Evolutionary conservation across 2,797 vertebrate species (phyloP), one percentile per base, ranked within the genome.

Genomic region (Philypnodon macrostomus): DNA sequence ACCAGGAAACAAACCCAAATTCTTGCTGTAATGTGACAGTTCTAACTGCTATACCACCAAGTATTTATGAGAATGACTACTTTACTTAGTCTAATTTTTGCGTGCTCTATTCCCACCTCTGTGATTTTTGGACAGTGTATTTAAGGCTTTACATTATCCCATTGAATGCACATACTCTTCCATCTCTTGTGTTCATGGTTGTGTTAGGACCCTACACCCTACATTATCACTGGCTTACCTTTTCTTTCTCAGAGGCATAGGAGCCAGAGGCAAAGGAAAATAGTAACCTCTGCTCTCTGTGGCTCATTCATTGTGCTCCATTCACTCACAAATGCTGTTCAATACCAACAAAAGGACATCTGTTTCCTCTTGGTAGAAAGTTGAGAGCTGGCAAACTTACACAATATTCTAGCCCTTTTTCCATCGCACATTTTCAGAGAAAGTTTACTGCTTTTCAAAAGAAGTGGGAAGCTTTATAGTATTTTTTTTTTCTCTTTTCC

Each of bases 251-350:
- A 41, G 41, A 58, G 16, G 31, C 38, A 39, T 14, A 39, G 10
- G 17, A 52, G 33, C 23, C 42, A 57, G 31, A 39, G 49, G 47
- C 31, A 15, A 45, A 41, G 41, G 13, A 56, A 58, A 32, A 56
- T 55, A 68, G 62, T 62, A 59, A 54, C 63, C 54, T 54, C 18
- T 60, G 49, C 39, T 45, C 13, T 11, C 9, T 32, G 50, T 61
- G 32, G 38, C 34, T 48, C 53, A 50, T 27, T 35, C 17, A 30
- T 54, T 42, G 16, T 35, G 40, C 27, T 42, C 16, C 47, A 56
- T 61, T 53, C 24, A 44, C 32, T 47, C 16, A 32, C 47, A 24
- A 46, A 32, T 58, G 33, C 48, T 49, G 49, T 54, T 33, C 23
- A 55, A 19, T 53, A 41, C 17, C 12, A 36, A 44, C 16, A 44